These are phyloP conservation scores for Sebastes elongatus DNA, from an alignment of 2,797 vertebrate genomes.

Conservation along the genomic window DNA sequence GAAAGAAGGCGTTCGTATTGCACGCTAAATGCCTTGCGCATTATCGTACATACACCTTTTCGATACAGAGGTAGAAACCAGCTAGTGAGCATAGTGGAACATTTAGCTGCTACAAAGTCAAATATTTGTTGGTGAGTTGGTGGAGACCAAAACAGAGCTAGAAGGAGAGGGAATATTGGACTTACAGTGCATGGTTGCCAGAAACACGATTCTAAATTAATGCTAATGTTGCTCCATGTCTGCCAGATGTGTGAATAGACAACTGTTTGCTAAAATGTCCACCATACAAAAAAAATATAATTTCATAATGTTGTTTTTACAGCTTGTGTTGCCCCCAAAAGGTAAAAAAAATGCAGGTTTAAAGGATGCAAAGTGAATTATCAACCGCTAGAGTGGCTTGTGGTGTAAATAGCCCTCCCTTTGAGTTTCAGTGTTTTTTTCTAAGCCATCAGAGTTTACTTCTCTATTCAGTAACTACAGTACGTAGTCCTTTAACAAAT, in stretches of 20 bases:
- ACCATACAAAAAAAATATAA: rapidly evolving
- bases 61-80: not conserved
- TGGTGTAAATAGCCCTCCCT: not conserved
- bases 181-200: not conserved
- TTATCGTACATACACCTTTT: no score
- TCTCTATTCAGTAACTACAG: not conserved
- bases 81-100: not conserved
- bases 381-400: not conserved
- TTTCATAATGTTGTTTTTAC: not conserved
- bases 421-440: not conserved
- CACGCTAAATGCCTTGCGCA: no score
- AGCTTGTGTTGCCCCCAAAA: not conserved
- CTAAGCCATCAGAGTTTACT: rapidly evolving
- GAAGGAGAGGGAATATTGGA: not conserved
- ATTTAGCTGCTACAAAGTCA: not conserved
- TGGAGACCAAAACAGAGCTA: not conserved
- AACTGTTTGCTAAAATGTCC: not conserved
- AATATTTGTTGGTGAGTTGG: no score
- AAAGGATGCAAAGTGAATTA: not conserved
- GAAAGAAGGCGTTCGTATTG: no score
- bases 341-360: not conserved
- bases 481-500: not conserved
- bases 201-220: not conserved
- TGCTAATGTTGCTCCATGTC: not conserved
- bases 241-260: not conserved